phyloP scores from a whole-genome alignment of 2,113 vertebrate genomes.

The Rhea pennata region DNA sequence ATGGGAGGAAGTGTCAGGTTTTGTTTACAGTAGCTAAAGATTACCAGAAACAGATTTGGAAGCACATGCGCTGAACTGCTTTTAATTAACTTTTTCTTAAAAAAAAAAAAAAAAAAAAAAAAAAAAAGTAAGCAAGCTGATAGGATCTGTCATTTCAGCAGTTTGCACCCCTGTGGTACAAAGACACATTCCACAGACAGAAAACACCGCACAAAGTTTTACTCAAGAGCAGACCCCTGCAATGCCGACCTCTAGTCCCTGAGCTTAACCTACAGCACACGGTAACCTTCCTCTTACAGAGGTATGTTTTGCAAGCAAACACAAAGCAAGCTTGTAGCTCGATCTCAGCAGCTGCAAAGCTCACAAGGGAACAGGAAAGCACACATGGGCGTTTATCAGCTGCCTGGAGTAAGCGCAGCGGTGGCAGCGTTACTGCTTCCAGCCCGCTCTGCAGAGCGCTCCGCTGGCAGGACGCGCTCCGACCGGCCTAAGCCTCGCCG shows the following conservation, averaged over 20 bases:
- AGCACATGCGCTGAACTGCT: background rate
- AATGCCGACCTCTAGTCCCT: background rate
- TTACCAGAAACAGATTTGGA: background rate
- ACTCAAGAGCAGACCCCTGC: background rate
- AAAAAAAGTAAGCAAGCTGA: background rate
- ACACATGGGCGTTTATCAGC: fast-evolving
- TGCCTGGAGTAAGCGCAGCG: fast-evolving
- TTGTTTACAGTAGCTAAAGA: background rate
- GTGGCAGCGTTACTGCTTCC: background rate
- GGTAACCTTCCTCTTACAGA: background rate
- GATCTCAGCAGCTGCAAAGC: background rate
- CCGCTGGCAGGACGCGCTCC: background rate
- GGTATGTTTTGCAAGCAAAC: fast-evolving
- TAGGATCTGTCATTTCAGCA: background rate
- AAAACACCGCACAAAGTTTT: background rate
- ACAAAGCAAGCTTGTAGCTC: fast-evolving
- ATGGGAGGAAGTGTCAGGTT: background rate
- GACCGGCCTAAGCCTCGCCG: background rate
- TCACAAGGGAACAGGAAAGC: fast-evolving
- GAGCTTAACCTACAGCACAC: fast-evolving
- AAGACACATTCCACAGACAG: background rate
- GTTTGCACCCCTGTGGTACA: background rate
- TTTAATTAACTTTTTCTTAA: background rate
- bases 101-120: no score
- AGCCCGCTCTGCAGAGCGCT: background rate